Percentiles rank a stretch among this genome's conserved stretches.
phyloP scores from a whole-genome alignment of 2,113 vertebrate species.

The Hippocampus guttulatus region DNA sequence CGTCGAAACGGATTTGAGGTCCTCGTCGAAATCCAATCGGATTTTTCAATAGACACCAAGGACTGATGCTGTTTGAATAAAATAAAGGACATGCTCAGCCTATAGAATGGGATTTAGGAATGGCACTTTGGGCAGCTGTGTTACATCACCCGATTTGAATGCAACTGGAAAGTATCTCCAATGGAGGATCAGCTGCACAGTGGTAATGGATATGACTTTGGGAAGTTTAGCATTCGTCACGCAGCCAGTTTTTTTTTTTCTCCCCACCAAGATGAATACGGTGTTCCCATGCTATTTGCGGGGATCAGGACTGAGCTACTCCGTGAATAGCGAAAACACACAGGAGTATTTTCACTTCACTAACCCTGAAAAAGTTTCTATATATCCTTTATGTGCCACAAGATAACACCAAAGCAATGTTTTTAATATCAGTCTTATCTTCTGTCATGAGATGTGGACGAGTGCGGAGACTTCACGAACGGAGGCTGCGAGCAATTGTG shows the following conservation, averaged over 20 bases:
- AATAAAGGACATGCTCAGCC: background rate
- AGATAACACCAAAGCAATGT: background rate
- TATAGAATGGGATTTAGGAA: background rate
- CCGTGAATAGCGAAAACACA: no score
- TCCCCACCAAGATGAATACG: no score
- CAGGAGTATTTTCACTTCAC: no score
- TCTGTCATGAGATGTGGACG: slow-evolving; percentile 67
- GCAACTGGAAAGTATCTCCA: background rate
- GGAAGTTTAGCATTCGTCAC: background rate
- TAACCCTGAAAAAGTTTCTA: no score
- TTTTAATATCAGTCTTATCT: slow-evolving; percentile 1
- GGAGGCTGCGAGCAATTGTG: slow-evolving; percentile 78
- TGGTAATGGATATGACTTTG: background rate
- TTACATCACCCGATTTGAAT: background rate
- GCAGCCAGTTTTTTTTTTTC: no score
- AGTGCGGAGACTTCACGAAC: slow-evolving; percentile 72
- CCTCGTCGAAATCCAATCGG: background rate
- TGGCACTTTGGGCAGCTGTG: background rate
- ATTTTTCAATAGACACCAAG: background rate
- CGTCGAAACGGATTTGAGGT: background rate
- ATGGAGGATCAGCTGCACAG: background rate
- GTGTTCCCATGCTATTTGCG: background rate
- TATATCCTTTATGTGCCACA: background rate
- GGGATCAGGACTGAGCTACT: background rate
- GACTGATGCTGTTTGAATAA: background rate